phyloP scores from a whole-genome alignment of 2,113 vertebrate species.

The Progne subis region DNA sequence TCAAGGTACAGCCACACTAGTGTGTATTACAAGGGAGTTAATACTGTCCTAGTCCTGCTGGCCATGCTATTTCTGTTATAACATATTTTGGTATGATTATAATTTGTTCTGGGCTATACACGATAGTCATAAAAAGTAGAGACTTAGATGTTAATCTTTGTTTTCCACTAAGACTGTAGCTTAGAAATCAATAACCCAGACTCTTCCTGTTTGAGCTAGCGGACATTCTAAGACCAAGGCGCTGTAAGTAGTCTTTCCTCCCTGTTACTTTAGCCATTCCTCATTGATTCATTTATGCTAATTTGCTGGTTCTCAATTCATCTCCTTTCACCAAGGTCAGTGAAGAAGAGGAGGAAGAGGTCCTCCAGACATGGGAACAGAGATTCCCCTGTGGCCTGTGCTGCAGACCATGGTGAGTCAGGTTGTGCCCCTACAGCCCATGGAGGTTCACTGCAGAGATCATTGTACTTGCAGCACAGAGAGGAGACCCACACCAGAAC shows the following conservation, averaged over 20 bases:
- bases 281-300: background rate
- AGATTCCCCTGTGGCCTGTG: background rate
- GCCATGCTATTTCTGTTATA: background rate
- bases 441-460: background rate
- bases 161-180: background rate
- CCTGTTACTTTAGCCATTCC: background rate
- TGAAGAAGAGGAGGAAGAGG: background rate
- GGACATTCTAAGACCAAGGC: background rate
- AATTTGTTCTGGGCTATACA: background rate
- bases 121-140: background rate
- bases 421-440: background rate
- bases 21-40: too few relatives aligned
- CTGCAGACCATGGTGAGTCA: background rate
- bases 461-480: background rate
- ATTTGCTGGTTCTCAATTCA: background rate
- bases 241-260: background rate
- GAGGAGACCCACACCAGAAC: background rate
- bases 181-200: background rate
- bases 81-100: background rate
- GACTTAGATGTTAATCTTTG: background rate
- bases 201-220: background rate
- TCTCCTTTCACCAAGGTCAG: background rate
- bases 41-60: background rate
- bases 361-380: background rate
- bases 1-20: rapidly evolving